Evolutionary conservation across 2,113 vertebrate genomes (phyloP).

Genomic region (Progne subis): DNA sequence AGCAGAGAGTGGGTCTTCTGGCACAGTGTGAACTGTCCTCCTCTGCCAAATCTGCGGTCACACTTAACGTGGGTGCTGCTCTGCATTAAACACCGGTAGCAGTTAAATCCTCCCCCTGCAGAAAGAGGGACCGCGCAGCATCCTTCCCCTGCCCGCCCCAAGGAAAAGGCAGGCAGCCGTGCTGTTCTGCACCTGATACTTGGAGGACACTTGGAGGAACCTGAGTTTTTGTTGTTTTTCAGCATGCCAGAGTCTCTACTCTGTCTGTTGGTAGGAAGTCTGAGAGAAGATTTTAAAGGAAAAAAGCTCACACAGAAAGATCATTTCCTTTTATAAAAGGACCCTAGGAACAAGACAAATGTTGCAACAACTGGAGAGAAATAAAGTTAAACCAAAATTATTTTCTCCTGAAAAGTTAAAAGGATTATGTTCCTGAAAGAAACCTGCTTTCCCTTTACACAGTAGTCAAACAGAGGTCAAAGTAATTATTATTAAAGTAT

Average conservation of each 20-base stretch:
- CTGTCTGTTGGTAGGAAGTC: background rate
- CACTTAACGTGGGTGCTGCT: background rate
- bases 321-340: background rate
- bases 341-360: background rate
- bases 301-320: background rate
- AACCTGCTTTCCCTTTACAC: background rate
- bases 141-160: accelerated
- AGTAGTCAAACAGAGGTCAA: background rate
- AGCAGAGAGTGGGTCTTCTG: background rate
- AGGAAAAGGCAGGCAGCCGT: background rate
- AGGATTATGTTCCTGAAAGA: background rate
- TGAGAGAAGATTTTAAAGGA: background rate
- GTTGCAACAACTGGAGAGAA: background rate
- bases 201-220: background rate
- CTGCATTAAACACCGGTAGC: accelerated
- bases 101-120: background rate
- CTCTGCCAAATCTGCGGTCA: background rate
- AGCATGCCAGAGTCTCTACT: background rate
- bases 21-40: accelerated
- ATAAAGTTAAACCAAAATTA: background rate
- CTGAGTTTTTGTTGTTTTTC: background rate
- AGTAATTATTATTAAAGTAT: background rate
- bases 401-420: background rate
- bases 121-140: accelerated
- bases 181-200: background rate